Evolutionary conservation across 2,113 vertebrate species (phyloP), one percentile per base, ranked within the genome.

Genomic region (Syngnathus floridae): DNA sequence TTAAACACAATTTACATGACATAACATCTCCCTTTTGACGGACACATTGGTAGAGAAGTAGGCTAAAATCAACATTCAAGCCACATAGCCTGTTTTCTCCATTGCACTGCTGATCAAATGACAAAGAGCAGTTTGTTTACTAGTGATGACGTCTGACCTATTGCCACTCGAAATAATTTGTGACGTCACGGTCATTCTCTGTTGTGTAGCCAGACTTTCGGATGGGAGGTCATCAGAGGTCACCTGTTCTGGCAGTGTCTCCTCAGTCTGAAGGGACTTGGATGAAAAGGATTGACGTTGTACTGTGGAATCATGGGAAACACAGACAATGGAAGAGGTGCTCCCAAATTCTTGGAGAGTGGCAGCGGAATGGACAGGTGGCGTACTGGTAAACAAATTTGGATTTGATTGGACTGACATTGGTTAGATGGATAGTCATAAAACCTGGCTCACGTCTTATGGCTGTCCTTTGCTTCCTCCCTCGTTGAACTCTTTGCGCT

Each of bases 211-310:
- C 19, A 21, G 8, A n/a, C 31, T 17, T 10, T 26, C 19, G 19
- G 21, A 4, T 22, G 45, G 9, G 36, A 52, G 37, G 21, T 62
- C 31, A 41, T 14, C 36, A 13, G 31, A 16, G 31, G 9, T 77
- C 62, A 89, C 88, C 86, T 89, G 80, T 9, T 66, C 68, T 12
- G 66, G 12, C 0, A 48, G 54, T 1, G 31, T 26, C 2, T 81
- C 78, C 0, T 89, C 84, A 1, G 83, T 88, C 71, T 88, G 89
- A 45, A 82, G 73, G 35, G 73, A 73, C 76, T 86, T 85, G 5
- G 85, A 84, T 0, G 19, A 65, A 4, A 55, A 64, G 0, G 62
- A 67, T 64, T 51, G 41, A 31, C 21, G 49, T 17, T 41, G 64
- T 48, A 19, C 59, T 0, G 45, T 46, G 31, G 73, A 52, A 19